phyloP scores from a whole-genome alignment of 2,888 invertebrate genomes.

The Pollenia amentaria region DNA sequence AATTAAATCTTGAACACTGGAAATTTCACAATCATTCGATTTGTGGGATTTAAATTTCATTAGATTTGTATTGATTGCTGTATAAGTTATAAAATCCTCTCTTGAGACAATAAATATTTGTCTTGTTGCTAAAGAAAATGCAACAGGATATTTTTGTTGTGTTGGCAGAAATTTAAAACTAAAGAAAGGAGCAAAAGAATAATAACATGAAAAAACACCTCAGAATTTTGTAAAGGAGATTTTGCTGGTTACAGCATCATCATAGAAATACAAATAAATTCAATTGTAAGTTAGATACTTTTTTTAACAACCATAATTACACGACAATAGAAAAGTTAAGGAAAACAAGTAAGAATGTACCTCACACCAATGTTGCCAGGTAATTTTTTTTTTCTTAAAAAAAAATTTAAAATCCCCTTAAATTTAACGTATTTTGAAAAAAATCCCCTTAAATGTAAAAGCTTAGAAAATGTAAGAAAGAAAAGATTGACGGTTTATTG shows the following conservation, averaged over 20 bases:
- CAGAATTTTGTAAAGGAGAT: neutral
- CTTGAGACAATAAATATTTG: conserved; percentile 62
- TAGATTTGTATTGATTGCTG: conserved; percentile 57
- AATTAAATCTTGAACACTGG: conserved; percentile 32
- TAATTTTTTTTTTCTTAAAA: no score
- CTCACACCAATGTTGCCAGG: no score
- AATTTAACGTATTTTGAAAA: no score
- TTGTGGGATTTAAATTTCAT: conserved; percentile 38
- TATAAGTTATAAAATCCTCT: conserved; percentile 51
- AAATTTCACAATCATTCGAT: conserved; percentile 1
- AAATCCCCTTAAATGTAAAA: no score
- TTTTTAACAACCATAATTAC: no score
- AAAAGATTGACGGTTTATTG: no score
- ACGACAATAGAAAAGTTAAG: no score
- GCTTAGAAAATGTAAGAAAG: no score
- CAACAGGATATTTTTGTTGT: conserved; percentile 55
- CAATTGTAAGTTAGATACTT: no score
- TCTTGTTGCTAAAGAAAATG: conserved; percentile 37
- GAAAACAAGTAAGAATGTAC: no score
- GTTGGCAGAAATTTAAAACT: conserved; percentile 36
- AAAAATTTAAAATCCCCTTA: no score
- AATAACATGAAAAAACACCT: neutral
- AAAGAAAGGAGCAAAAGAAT: neutral
- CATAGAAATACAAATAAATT: no score
- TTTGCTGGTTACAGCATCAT: neutral